phyloP scores from a whole-genome alignment of 2,888 invertebrate genomes.

The Chymomyza fuscimana region DNA sequence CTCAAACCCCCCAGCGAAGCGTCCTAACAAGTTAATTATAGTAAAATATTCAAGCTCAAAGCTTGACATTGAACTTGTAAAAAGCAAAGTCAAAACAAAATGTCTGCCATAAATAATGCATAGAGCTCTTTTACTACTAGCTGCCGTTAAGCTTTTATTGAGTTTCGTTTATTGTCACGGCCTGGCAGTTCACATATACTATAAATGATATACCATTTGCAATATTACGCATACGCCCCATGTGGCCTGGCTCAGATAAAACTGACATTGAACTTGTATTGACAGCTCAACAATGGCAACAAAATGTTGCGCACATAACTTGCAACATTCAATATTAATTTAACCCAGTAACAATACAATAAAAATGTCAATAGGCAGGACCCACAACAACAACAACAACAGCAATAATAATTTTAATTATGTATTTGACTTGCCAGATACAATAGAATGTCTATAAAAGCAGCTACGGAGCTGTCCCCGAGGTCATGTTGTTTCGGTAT shows the following conservation, averaged over 20 bases:
- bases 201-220: conserved; percentile 8
- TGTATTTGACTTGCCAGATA: conserved; percentile 48
- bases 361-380: conserved; percentile 52
- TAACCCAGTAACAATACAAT: conserved; percentile 56
- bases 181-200: not conserved
- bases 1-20: not conserved
- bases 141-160: conserved; percentile 5
- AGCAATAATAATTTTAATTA: conserved; percentile 44
- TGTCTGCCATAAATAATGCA: conserved; percentile 10
- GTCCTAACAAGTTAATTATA: not conserved
- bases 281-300: conserved; percentile 45
- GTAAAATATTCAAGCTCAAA: not conserved
- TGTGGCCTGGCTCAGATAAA: conserved; percentile 8
- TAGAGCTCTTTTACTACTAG: conserved; percentile 1
- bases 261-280: conserved; percentile 69
- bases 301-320: conserved; percentile 28
- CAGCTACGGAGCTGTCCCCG: not conserved
- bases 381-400: conserved; percentile 20
- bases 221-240: conserved; percentile 37
- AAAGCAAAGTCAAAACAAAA: not conserved
- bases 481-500: not conserved
- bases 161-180: conserved; percentile 9
- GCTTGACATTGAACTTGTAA: not conserved
- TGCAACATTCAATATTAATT: conserved; percentile 66
- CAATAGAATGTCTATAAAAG: not conserved